phyloP scores from a whole-genome alignment of 2,113 vertebrate genomes.

The Apodemus sylvaticus region DNA sequence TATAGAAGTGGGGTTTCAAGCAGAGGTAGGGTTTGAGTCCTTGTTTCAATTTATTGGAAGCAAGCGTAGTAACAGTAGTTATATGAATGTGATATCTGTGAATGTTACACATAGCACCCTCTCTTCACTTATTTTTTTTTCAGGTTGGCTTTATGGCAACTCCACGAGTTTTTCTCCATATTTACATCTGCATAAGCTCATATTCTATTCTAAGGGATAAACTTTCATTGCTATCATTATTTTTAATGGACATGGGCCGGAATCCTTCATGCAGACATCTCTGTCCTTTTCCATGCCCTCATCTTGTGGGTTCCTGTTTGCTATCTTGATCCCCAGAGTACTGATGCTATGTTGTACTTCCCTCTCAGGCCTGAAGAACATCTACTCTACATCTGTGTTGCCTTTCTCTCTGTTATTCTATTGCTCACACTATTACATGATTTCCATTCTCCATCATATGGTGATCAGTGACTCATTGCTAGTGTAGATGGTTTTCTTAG shows the following conservation, averaged over 20 bases:
- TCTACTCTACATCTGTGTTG: not conserved
- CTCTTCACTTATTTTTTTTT: not conserved
- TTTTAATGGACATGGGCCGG: not conserved
- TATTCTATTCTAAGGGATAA: not conserved
- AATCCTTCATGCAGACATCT: not conserved
- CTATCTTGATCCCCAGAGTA: not conserved
- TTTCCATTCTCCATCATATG: not conserved
- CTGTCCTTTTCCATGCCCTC: not conserved
- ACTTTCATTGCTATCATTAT: not conserved
- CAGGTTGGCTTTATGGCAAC: not conserved
- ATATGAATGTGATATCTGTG: not conserved
- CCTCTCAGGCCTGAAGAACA: not conserved
- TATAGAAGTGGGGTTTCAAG: not conserved
- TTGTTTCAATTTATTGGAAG: not conserved
- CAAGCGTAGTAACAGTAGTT: not conserved
- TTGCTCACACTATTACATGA: not conserved
- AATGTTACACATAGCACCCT: not conserved
- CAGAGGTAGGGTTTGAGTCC: not conserved
- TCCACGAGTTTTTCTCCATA: not conserved
- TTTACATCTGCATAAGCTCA: not conserved
- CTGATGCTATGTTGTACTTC: not conserved
- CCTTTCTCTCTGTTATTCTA: not conserved
- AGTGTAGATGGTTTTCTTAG: not conserved
- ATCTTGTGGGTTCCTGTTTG: not conserved
- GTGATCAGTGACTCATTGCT: not conserved